Base-by-base conservation (phyloP, 2,888 invertebrate species). In the Scrobipalpa costella region DNA sequence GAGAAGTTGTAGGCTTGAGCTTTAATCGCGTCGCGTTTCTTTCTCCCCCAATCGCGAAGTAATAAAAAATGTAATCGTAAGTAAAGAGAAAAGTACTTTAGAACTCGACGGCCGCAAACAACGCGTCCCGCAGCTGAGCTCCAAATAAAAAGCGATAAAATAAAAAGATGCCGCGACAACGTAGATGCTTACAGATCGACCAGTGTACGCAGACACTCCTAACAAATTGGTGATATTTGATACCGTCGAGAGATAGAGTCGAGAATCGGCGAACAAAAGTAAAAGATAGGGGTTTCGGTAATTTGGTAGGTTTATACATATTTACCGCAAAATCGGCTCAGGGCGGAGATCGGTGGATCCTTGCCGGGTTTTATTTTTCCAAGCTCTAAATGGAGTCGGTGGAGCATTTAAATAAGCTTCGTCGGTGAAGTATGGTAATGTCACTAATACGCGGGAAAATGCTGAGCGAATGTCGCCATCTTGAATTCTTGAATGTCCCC, bases 311-410 rank as follows among this genome's bases (percentile, higher is more conserved):
- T 86, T 86, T 90, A 90, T 90, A 90, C 90, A 90, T 91, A 90
- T 90, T 90, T 91, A 90, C 90, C 90, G 88, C 90, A 88, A 90
- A 90, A 91, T 87, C 90, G 90, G 90, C 90, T 91, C 88, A 85
- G 82, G 83, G 86, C 81, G 84, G 84, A 90, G 87, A 89, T 89
- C 90, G 83, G 84, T 81, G 84, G 90, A 90, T 90, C 88, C 85
- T 84, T 88, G 84, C 86, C 81, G 78, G 77, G 88, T 90, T 90
- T 91, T 91, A 90, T 91, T 90, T 90, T 90, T 88, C 88, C 90
- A 88, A 90, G 89, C 88, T 90, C 88, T 91, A 90, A 91, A 90
- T 91, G 90, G 90, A 91, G 90, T 89, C 91, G 88, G 90, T 90
- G 90, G 90, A 88, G 90, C 91, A 91, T 91, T 91, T 91, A 90